Percentiles rank a stretch among this genome's conserved stretches.
Conservation (phyloP, 1,140 invertebrate genomes). For the Philotrypesis tridentata region DNA sequence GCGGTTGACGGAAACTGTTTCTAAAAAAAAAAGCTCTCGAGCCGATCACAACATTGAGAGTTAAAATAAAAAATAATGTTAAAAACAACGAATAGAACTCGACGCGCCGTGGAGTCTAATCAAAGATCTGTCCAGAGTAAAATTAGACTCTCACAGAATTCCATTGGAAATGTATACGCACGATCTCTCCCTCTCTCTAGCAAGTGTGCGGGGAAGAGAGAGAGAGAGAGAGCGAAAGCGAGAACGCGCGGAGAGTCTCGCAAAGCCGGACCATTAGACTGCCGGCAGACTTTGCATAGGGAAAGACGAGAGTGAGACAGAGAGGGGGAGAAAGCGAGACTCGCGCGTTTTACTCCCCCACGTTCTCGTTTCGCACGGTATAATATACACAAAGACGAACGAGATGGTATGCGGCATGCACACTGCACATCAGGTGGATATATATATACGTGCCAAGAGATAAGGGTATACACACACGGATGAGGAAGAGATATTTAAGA, state of each 20-base stretch:
- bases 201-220: not conserved
- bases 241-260: not conserved
- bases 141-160: not conserved
- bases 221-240: not conserved
- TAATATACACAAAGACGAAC: not conserved
- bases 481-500: not conserved
- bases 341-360: not conserved
- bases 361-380: not conserved
- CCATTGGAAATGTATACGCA: not conserved
- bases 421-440: no score
- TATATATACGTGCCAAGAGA: not conserved
- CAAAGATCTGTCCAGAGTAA: not conserved
- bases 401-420: not conserved
- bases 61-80: no score
- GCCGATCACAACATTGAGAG: no score
- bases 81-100: not conserved
- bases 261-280: not conserved
- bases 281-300: not conserved
- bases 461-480: not conserved
- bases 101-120: not conserved
- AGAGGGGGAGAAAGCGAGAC: no score
- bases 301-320: no score
- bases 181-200: no score
- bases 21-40: no score
- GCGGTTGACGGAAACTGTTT: no score